phyloP scores from a whole-genome alignment of 2,888 invertebrate genomes.

The Hoplodrina ambigua region DNA sequence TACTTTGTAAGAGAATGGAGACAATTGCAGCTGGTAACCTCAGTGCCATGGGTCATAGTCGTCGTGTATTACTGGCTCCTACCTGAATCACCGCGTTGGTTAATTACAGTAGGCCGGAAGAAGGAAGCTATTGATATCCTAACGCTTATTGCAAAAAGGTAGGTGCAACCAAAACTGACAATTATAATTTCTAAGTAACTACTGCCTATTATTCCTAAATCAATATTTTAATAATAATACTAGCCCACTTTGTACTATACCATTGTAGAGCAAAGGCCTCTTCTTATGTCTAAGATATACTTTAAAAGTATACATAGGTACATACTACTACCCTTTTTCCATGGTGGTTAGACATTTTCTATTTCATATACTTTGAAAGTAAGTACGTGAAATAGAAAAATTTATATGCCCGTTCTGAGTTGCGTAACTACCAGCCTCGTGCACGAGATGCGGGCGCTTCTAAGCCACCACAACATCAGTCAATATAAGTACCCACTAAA shows the following conservation, averaged over 20 bases:
- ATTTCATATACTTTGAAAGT: too few relatives aligned
- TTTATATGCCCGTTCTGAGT: too few relatives aligned
- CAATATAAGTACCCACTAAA: neutral
- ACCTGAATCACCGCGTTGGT: constrained; percentile 95
- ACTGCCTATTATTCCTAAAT: neutral
- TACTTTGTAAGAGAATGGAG: constrained; percentile 91
- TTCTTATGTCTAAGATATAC: too few relatives aligned
- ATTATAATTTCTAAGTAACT: neutral
- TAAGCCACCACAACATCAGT: too few relatives aligned
- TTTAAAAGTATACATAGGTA: too few relatives aligned
- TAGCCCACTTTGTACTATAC: too few relatives aligned
- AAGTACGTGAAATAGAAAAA: too few relatives aligned
- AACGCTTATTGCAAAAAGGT: constrained; percentile 91
- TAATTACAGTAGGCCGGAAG: constrained; percentile 92
- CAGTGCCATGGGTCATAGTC: constrained; percentile 88
- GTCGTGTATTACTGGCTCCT: constrained; percentile 92
- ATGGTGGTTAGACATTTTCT: too few relatives aligned
- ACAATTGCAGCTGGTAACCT: constrained; percentile 89
- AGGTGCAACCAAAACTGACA: constrained; percentile 47
- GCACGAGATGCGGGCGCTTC: too few relatives aligned
- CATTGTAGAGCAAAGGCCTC: too few relatives aligned
- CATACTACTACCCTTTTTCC: too few relatives aligned
- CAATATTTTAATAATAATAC: neutral
- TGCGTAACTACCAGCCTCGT: too few relatives aligned
- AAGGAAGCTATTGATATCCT: constrained; percentile 91